These are phyloP conservation scores for Doris montereyensis DNA, from an alignment of 2,888 invertebrate species.

Conservation along the genomic window DNA sequence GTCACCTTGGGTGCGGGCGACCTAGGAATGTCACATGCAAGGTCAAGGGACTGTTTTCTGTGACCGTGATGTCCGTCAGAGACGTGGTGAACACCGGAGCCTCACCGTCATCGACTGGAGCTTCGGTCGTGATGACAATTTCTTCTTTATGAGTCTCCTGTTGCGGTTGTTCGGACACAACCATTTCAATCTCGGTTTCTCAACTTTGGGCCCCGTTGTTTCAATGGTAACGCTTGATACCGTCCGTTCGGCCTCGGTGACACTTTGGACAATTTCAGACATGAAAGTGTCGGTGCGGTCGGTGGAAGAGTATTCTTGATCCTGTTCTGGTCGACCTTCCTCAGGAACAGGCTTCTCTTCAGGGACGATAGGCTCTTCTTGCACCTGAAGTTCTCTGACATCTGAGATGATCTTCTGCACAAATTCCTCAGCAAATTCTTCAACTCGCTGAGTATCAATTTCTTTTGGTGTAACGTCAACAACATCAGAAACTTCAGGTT, in stretches of 20 bases:
- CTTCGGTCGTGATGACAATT: constrained; percentile 2
- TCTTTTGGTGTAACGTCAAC: constrained; percentile 36
- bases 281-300: constrained; percentile 41
- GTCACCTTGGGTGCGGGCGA: constrained; percentile 67
- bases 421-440: constrained; percentile 47
- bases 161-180: constrained; percentile 46
- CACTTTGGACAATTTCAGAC: constrained; percentile 34
- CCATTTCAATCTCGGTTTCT: constrained; percentile 39
- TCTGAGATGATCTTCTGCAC: constrained; percentile 47
- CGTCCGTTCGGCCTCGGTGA: constrained; percentile 23
- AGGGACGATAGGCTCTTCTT: constrained; percentile 39
- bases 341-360: constrained; percentile 39
- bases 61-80: constrained; percentile 60
- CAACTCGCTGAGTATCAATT: constrained; percentile 41
- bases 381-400: constrained; percentile 44
- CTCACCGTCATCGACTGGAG: constrained; percentile 47
- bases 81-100: constrained; percentile 58
- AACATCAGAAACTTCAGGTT: constrained; percentile 40
- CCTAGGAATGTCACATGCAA: constrained; percentile 68
- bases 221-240: neutral
- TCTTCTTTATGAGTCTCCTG: constrained; percentile 21
- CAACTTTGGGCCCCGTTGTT: constrained; percentile 1
- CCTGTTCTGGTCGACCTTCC: constrained; percentile 34
- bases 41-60: constrained; percentile 61
- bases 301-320: constrained; percentile 27